Evolutionary conservation across 2,888 invertebrate genomes (phyloP).

Genomic region (Tupiocoris notatus): DNA sequence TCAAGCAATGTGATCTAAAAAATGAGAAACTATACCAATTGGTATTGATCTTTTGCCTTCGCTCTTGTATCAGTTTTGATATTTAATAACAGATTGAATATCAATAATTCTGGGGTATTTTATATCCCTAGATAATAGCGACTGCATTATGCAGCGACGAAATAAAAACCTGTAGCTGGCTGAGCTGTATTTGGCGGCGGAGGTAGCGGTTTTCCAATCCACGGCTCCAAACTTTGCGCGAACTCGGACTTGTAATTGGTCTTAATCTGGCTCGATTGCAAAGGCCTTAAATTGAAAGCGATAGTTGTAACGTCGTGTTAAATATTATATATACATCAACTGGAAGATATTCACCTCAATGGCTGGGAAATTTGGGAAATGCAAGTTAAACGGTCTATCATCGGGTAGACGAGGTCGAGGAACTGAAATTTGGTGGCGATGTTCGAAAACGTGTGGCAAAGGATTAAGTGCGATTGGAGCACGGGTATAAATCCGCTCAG

Average conservation of each 20-base stretch:
- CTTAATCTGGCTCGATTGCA: slow-evolving; percentile 73
- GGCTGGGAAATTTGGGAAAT: slow-evolving; percentile 66
- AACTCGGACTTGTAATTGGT: slow-evolving; percentile 65
- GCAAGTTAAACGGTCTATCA: slow-evolving; percentile 65
- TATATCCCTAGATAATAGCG: not conserved
- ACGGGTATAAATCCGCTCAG: slow-evolving; percentile 66
- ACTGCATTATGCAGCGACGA: not conserved
- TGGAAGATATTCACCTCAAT: slow-evolving; percentile 56
- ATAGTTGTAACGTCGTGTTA: not conserved
- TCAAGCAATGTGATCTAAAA: too few relatives aligned
- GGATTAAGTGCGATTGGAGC: slow-evolving; percentile 67
- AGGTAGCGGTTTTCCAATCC: slow-evolving; percentile 56
- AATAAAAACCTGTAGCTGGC: slow-evolving; percentile 41
- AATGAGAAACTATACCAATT: too few relatives aligned
- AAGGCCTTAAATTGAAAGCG: slow-evolving; percentile 56
- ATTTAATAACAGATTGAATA: not conserved
- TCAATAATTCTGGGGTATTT: not conserved
- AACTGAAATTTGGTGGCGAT: slow-evolving; percentile 74
- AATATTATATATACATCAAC: too few relatives aligned
- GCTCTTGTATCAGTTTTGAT: too few relatives aligned
- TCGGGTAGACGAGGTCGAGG: slow-evolving; percentile 66
- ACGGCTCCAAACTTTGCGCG: slow-evolving; percentile 63
- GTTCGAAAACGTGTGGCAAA: slow-evolving; percentile 69
- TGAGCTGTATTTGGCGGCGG: slow-evolving; percentile 40
- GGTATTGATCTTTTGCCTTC: too few relatives aligned